Percentiles rank a stretch among this genome's conserved stretches.
Evolutionary conservation across 2,888 invertebrate species (phyloP).

Genomic region (Diaphora mendica): DNA sequence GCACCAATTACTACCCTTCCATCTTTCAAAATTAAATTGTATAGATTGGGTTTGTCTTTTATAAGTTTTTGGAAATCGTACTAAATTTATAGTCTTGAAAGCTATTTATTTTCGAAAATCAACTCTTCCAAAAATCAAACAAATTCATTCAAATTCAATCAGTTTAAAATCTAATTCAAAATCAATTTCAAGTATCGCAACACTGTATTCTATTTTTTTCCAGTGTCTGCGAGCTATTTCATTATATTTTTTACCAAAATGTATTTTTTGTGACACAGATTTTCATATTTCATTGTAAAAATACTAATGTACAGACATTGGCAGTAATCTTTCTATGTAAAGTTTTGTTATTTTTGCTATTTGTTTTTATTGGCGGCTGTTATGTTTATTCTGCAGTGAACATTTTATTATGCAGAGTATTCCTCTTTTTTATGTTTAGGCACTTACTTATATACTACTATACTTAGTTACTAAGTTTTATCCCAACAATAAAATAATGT

Average conservation of each 20-base stretch:
- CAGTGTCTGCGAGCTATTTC: background rate
- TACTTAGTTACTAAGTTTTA: background rate
- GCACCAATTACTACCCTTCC: constrained; percentile 81
- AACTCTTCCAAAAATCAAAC: too few relatives aligned
- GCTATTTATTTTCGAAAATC: constrained; percentile 4
- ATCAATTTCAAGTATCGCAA: too few relatives aligned
- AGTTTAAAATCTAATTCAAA: too few relatives aligned
- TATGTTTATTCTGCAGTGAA: background rate
- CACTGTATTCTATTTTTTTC: background rate
- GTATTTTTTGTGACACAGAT: too few relatives aligned
- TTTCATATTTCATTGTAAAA: too few relatives aligned
- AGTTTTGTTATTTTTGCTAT: background rate
- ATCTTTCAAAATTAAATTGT: constrained; percentile 76
- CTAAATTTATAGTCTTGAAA: constrained; percentile 61
- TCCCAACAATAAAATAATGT: constrained; percentile 12
- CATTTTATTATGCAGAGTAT: background rate
- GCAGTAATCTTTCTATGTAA: too few relatives aligned
- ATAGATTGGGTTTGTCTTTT: constrained; percentile 79
- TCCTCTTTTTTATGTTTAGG: background rate
- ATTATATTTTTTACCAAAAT: too few relatives aligned
- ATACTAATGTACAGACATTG: too few relatives aligned
- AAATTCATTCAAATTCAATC: too few relatives aligned
- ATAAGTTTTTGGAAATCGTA: constrained; percentile 71
- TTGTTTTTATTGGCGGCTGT: background rate
- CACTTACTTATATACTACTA: background rate